Base-by-base conservation (phyloP, 92 coral and sea anemone genomes). In the Epizoanthus stellaris region DNA sequence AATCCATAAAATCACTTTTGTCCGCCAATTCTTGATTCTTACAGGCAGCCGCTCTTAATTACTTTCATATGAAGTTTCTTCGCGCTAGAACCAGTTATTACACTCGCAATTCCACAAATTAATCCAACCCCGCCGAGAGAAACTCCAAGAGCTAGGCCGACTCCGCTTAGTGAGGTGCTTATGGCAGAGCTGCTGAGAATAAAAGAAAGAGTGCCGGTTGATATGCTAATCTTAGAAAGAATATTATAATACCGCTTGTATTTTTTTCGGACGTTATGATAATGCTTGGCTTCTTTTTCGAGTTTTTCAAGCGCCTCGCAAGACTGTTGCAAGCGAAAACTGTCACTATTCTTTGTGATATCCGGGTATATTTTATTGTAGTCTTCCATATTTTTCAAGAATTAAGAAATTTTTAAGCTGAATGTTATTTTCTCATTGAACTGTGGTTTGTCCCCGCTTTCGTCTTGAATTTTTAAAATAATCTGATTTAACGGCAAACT, bases 11-110 rank as follows among this genome's bases (percentile, higher is more conserved):
- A 75, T n/a, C n/a, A n/a, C n/a, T n/a, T n/a, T n/a, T n/a, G n/a
- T n/a, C n/a, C n/a, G n/a, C n/a, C n/a, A n/a, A n/a, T n/a, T n/a
- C n/a, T n/a, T n/a, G n/a, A n/a, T n/a, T n/a, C n/a, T n/a, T n/a
- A n/a, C n/a, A n/a, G 80, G 0, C 80, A 74, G 80, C 80, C 80
- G 80, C 80, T 74, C 80, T 74, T 74, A 74, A 74, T n/a, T n/a
- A n/a, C n/a, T n/a, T n/a, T n/a, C n/a, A n/a, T n/a, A n/a, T n/a
- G n/a, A n/a, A n/a, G n/a, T n/a, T n/a, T n/a, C n/a, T n/a, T n/a
- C n/a, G n/a, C n/a, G n/a, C n/a, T n/a, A n/a, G n/a, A n/a, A n/a
- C n/a, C n/a, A n/a, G n/a, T n/a, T n/a, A n/a, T n/a, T n/a, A 36
- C 43, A 21, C 74, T 69, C 64, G 21, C 13, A 59, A 59, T 59